Evolutionary conservation across 2,888 invertebrate species (phyloP).

Genomic region (Phrixothrix hirtus): DNA sequence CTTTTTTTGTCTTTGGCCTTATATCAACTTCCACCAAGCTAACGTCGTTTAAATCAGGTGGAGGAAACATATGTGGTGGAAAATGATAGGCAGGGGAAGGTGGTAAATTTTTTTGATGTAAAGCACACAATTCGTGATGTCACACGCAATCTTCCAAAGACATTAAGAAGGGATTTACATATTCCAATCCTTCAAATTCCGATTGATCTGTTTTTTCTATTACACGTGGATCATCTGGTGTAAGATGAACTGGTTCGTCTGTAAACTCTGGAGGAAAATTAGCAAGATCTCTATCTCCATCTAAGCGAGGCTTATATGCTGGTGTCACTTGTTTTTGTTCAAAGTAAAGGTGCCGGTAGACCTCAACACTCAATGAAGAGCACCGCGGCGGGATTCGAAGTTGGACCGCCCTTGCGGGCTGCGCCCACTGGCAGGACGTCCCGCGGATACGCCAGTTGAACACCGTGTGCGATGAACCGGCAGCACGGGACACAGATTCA

Average conservation of each 20-base stretch:
- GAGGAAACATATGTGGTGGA: constrained; percentile 56
- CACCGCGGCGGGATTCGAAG: too few relatives aligned
- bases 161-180: constrained; percentile 99
- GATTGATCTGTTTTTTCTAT: constrained; percentile 98
- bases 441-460: too few relatives aligned
- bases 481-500: too few relatives aligned
- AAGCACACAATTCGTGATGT: constrained; percentile 70
- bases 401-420: too few relatives aligned
- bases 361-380: too few relatives aligned
- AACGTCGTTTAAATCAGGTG: constrained; percentile 69
- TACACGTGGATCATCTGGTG: constrained; percentile 94
- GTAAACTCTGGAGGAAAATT: constrained; percentile 99
- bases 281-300: constrained; percentile 95
- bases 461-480: too few relatives aligned
- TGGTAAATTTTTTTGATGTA: constrained; percentile 54
- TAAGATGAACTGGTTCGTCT: constrained; percentile 95
- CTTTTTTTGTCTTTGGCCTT: constrained; percentile 55
- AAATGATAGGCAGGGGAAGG: constrained; percentile 52
- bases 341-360: too few relatives aligned
- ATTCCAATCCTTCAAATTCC: constrained; percentile 99
- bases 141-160: constrained; percentile 98
- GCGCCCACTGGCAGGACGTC: too few relatives aligned
- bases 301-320: constrained; percentile 95
- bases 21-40: constrained; percentile 61
- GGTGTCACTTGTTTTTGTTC: constrained; percentile 97